Evolutionary conservation across 2,888 invertebrate genomes (phyloP).

Genomic region (Lasioglossum lativentre): DNA sequence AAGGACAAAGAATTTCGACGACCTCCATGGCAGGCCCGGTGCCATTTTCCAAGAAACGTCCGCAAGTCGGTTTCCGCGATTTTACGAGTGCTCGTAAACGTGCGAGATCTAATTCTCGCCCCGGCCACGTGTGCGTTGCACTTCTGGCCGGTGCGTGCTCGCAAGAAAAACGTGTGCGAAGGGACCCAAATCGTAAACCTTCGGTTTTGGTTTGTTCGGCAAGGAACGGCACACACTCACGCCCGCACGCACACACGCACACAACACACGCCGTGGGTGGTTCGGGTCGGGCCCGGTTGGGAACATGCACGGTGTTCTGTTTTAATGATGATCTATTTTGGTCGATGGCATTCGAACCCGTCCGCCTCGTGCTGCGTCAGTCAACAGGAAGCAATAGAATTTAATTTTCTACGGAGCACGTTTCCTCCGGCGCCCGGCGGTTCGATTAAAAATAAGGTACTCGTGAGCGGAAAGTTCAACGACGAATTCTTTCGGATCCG

Average conservation of each 20-base stretch:
- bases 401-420: constrained; percentile 67
- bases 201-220: not conserved
- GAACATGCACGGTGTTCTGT: constrained; percentile 55
- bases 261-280: constrained; percentile 62
- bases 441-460: constrained; percentile 56
- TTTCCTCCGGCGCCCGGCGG: constrained; percentile 46
- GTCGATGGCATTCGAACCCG: constrained; percentile 65
- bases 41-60: not conserved
- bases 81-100: constrained; percentile 44
- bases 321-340: constrained; percentile 71
- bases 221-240: not conserved
- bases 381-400: constrained; percentile 73
- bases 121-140: constrained; percentile 30
- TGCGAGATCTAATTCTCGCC: constrained; percentile 37
- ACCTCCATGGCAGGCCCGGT: no score
- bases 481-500: not conserved
- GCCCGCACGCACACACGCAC: not conserved
- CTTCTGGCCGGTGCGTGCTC: not conserved
- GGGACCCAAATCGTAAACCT: not conserved
- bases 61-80: constrained; percentile 12
- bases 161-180: not conserved
- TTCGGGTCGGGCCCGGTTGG: constrained; percentile 23
- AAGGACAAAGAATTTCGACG: not conserved
- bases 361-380: constrained; percentile 64
- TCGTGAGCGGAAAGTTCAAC: constrained; percentile 36